phyloP scores from a whole-genome alignment of 2,797 vertebrate genomes.

The Phoebastria nigripes region DNA sequence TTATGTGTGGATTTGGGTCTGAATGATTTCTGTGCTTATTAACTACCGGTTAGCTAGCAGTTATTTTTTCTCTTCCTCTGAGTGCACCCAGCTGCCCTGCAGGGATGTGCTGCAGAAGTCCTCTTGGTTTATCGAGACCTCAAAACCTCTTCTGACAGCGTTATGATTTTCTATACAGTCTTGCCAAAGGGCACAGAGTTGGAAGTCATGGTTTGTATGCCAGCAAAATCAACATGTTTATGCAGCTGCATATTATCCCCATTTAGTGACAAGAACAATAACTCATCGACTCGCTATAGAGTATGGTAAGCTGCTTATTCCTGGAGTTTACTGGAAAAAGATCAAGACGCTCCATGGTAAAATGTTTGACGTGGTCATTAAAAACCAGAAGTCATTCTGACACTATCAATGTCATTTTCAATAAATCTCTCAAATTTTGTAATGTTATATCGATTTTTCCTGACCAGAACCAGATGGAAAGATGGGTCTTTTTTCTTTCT shows the following conservation, averaged over 20 bases:
- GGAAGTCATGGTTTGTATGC: neutral
- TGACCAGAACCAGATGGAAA: neutral
- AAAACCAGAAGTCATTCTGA: constrained; percentile 26
- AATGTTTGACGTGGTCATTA: neutral
- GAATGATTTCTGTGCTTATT: neutral
- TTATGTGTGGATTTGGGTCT: neutral
- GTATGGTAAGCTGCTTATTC: constrained; percentile 28
- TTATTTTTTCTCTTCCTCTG: constrained; percentile 10
- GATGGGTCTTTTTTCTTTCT: neutral
- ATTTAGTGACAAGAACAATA: constrained; percentile 49
- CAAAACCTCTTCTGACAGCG: constrained; percentile 10
- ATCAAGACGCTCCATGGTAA: neutral
- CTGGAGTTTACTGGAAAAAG: neutral
- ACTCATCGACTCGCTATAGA: constrained; percentile 28
- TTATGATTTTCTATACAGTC: neutral
- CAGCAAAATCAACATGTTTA: constrained; percentile 47
- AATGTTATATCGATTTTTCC: neutral
- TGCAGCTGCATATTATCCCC: constrained; percentile 62
- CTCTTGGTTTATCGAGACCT: constrained; percentile 20
- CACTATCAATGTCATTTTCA: neutral
- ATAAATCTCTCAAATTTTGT: neutral
- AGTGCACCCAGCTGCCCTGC: neutral
- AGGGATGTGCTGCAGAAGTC: neutral
- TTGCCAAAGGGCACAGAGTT: constrained; percentile 43
- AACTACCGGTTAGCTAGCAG: neutral